phyloP scores from a whole-genome alignment of 2,797 vertebrate genomes.

The Liparis tanakae region DNA sequence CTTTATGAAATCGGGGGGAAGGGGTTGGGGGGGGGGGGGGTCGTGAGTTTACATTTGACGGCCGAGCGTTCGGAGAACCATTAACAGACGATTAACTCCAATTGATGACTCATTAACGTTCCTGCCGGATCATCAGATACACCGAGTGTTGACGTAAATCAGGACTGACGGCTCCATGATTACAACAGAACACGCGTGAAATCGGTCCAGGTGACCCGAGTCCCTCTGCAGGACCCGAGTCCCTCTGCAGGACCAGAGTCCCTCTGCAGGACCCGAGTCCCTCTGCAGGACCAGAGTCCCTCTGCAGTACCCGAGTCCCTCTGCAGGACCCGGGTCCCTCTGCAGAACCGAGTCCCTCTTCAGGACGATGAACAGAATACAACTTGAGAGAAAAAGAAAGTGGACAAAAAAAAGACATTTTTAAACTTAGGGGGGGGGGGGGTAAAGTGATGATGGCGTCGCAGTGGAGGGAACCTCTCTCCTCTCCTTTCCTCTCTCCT shows the following conservation, averaged over 20 bases:
- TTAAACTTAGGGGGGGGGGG: constrained; percentile 37
- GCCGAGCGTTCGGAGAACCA: constrained; percentile 10
- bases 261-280: no score
- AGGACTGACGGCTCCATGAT: constrained; percentile 77
- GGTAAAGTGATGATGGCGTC: constrained; percentile 39
- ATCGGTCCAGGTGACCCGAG: constrained; percentile 65
- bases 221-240: constrained; percentile 31
- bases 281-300: no score
- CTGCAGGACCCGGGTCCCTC: constrained; percentile 24
- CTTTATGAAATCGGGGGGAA: constrained; percentile 52
- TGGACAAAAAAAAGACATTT: constrained; percentile 47
- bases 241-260: no score
- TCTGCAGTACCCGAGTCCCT: no score
- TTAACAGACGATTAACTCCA: constrained; percentile 72
- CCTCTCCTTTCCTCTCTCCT: no score
- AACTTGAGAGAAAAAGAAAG: neutral
- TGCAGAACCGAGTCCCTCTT: constrained; percentile 46
- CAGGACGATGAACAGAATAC: neutral
- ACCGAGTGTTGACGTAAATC: constrained; percentile 78
- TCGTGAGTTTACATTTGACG: constrained; percentile 26
- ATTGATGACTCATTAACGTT: constrained; percentile 74
- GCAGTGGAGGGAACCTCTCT: neutral
- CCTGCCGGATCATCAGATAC: constrained; percentile 71
- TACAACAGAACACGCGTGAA: constrained; percentile 63
- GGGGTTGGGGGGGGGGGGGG: constrained; percentile 15